Conservation (phyloP, 2,797 vertebrate genomes). For the Lacerta agilis region DNA sequence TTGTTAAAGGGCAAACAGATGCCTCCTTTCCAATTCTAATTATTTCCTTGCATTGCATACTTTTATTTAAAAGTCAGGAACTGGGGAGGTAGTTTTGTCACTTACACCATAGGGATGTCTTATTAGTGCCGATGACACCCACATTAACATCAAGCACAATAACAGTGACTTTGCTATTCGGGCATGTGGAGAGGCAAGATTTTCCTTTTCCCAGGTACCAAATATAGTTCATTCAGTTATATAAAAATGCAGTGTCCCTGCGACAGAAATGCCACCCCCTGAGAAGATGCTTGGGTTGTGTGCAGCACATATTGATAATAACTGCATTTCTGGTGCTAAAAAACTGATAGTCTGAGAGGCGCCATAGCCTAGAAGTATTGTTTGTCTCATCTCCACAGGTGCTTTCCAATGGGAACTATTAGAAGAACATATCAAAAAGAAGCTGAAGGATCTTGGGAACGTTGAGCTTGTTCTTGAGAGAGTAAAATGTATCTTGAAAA, state of each 20-base stretch:
- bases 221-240: neutral
- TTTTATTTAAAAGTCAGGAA: neutral
- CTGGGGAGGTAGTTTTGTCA: neutral
- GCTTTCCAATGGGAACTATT: slow-evolving; percentile 93
- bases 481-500: slow-evolving; percentile 87
- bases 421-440: slow-evolving; percentile 91
- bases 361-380: neutral
- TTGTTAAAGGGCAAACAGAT: neutral
- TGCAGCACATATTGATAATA: neutral
- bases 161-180: neutral
- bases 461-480: slow-evolving; percentile 89
- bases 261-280: neutral
- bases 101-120: neutral
- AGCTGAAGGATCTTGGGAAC: slow-evolving; percentile 87
- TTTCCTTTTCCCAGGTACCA: neutral
- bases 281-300: neutral
- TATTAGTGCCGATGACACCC: neutral
- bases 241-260: neutral
- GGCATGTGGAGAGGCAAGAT: neutral
- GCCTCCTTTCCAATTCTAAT: neutral
- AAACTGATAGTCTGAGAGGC: neutral
- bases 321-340: neutral
- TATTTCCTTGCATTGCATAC: neutral
- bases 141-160: neutral
- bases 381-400: slow-evolving; percentile 76